Base-by-base conservation (phyloP, 2,888 invertebrate species). In the Camptogramma bilineatum region DNA sequence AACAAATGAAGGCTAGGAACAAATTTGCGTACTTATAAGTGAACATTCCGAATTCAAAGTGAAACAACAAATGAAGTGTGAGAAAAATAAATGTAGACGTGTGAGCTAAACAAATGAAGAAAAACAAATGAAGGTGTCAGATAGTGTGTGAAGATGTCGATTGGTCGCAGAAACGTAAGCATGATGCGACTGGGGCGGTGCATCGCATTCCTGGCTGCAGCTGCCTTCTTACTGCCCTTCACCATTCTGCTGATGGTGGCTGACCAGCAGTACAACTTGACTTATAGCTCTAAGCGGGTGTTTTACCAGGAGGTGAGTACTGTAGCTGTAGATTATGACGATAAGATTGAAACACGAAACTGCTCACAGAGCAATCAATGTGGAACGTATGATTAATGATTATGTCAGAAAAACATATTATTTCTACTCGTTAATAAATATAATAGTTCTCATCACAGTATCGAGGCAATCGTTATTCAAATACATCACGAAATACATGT, bases 241-340 rank as follows among this genome's bases (percentile, higher is more conserved):
- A 90, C 95, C 64, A 94, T 95, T 10, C 85, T 95, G 52, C 85
- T 95, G 68, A 94, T 95, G 85, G 94, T 94, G 16, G 94, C 94
- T 3, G 95, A 95, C 72, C 94, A 94, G 77, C 94, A 94, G 78
- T 94, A 94, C 87, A 92, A 94, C 81, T 92, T 95, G n/a, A 87
- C 91, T 8, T 91, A 93, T 73, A 91, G 86, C 77, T 87, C 92
- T 46, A 91, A 92, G 72, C 78, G 93, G 52, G 90, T 91, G 52
- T 90, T 93, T 75, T 91, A 93, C 69, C 93, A 93, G 75, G 94
- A 94, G 91, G 94, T 94, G 74, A 87, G 89, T 81, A 44, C 4
- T 44, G 21, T 21, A 21, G 21, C 2, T 21, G 2, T 53, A 46
- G 34, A 10, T 1, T 34, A 13, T 5, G 7, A 39, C 13, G 4